Base-by-base conservation (phyloP, 2,888 invertebrate genomes). In the Eugnorisma glareosa region DNA sequence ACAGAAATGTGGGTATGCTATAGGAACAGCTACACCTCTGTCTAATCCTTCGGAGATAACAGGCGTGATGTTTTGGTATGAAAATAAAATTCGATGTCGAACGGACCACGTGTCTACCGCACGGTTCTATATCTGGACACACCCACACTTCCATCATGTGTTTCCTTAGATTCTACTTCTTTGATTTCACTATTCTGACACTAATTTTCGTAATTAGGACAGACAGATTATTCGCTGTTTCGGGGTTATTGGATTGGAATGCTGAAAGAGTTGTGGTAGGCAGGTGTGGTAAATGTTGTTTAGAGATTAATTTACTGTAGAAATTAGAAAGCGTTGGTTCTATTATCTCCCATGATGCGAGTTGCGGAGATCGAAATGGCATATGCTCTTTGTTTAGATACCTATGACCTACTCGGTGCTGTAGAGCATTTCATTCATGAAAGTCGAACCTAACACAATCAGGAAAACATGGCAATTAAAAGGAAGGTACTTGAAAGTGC, bases 71-170 rank as follows among this genome's bases (percentile, higher is more conserved):
- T 63, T 2, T 37, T 40, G n/a, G n/a, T n/a, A n/a, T 40, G n/a
- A 75, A 77, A 75, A 85, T 84, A 85, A 83, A 84, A 73, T 64
- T 35, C 24, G 61, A 63, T 74, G 67, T 40, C 72, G 74, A 61
- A 21, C 75, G 28, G 21, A 48, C 45, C 83, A 83, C 85, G 85
- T 88, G 87, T 77, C 76, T 69, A 73, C 66, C 68, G 82, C 83
- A 71, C 68, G 11, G 24, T 35, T 77, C 72, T 88, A 88, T 77
- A 59, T 75, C 74, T 81, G 80, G 76, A 57, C 64, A 28, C 81
- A 77, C 81, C 81, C 73, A 79, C 73, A 79, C 57, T 79, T 71
- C 73, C 69, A 77, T 67, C 51, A 78, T 74, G 76, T 68, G 73
- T 84, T 85, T 77, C 54, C 64, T 28, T 48, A 43, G 48, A 54